A percentile compares a stretch with the other conserved stretches of the same genome.
Evolutionary conservation across 23 tunicate genomes (phyloP).

Genomic region (Botrylloides violaceus): DNA sequence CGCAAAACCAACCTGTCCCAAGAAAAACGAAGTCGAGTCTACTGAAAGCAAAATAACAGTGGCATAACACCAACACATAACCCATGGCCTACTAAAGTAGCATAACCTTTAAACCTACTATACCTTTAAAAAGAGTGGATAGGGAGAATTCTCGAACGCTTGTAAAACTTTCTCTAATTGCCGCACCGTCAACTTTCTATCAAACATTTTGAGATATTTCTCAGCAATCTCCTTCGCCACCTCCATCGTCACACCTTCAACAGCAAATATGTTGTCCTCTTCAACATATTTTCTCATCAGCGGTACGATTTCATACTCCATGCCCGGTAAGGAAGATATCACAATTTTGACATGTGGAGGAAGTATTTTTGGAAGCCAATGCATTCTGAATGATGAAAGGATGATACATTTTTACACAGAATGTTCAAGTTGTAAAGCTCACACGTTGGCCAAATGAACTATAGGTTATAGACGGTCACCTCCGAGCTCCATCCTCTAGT

Average conservation of each 20-base stretch:
- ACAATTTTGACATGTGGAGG: conserved; percentile 46
- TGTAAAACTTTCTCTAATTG: conserved; percentile 40
- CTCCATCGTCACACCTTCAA: conserved; percentile 31
- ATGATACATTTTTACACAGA: too few relatives aligned
- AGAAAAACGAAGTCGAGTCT: too few relatives aligned
- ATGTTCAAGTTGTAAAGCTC: too few relatives aligned
- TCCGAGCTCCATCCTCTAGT: conserved; percentile 51
- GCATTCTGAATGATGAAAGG: too few relatives aligned
- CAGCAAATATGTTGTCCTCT: conserved; percentile 29
- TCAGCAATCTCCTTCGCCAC: conserved; percentile 51
- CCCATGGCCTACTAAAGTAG: not conserved
- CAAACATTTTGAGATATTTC: conserved; percentile 29
- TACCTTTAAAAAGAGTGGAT: conserved; percentile 72
- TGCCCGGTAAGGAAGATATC: conserved; percentile 58
- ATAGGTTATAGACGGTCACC: too few relatives aligned
- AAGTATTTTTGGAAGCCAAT: conserved; percentile 67
- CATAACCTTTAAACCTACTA: not conserved
- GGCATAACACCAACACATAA: too few relatives aligned
- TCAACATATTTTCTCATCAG: conserved; percentile 27
- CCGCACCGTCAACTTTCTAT: conserved; percentile 24
- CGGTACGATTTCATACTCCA: conserved; percentile 28
- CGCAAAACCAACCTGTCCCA: too few relatives aligned
- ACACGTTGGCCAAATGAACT: too few relatives aligned
- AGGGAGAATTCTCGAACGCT: conserved; percentile 34
- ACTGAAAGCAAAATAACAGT: too few relatives aligned